Evolutionary conservation across 2,888 invertebrate genomes (phyloP).

Genomic region (Flexamia atlantica): DNA sequence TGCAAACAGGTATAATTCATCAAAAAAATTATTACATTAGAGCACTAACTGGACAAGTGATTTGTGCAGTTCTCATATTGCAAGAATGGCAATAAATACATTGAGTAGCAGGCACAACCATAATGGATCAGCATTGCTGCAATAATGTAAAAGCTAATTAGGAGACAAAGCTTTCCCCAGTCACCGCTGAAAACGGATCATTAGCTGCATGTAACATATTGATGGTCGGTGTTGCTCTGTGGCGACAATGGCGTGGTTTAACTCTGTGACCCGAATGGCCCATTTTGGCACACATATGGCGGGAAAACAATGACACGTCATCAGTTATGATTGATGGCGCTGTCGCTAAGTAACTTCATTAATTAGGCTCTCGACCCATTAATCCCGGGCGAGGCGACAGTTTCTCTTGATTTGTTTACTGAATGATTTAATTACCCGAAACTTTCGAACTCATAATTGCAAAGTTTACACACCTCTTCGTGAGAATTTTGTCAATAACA

Average conservation of each 20-base stretch:
- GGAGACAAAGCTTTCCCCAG: not conserved
- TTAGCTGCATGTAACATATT: constrained; percentile 8
- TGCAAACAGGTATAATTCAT: no score
- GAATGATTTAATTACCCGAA: constrained; percentile 50
- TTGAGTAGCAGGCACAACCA: no score
- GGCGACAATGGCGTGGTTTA: constrained; percentile 15
- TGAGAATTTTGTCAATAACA: no score
- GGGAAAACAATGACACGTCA: constrained; percentile 53
- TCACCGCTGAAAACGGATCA: constrained; percentile 25
- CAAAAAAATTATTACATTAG: no score
- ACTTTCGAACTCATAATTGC: constrained; percentile 39
- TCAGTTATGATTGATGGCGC: constrained; percentile 43
- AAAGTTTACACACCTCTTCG: constrained; percentile 30
- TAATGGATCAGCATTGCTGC: no score
- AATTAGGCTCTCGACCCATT: constrained; percentile 48
- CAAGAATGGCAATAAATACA: no score
- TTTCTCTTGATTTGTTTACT: constrained; percentile 59
- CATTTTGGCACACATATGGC: constrained; percentile 44
- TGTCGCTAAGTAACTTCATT: constrained; percentile 52
- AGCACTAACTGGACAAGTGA: no score
- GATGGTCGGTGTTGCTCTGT: not conserved
- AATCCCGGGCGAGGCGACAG: constrained; percentile 34
- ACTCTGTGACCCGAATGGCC: constrained; percentile 30
- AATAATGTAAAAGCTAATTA: no score
- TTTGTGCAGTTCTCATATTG: no score